A percentile compares a stretch with the other conserved stretches of the same genome.
Evolutionary conservation across 2,113 vertebrate species (phyloP).

Genomic region (Anguilla rostrata): DNA sequence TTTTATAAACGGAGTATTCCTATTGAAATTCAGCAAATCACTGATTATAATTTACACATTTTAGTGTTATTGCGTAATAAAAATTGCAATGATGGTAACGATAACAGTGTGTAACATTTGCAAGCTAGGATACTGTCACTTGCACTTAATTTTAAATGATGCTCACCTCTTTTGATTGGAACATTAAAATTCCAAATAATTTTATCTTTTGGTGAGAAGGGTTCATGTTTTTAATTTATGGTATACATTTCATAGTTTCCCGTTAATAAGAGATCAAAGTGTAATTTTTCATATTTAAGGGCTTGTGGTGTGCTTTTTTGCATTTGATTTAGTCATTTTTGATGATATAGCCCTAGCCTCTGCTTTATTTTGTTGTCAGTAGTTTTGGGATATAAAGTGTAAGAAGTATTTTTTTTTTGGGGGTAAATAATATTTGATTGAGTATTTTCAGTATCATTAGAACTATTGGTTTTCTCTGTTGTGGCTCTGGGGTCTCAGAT

Average conservation of each 20-base stretch:
- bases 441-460: background rate
- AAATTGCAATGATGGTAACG: background rate
- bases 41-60: background rate
- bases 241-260: background rate
- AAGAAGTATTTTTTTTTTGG: background rate
- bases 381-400: background rate
- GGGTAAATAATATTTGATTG: background rate
- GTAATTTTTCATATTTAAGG: background rate
- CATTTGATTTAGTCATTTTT: too few relatives aligned
- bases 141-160: background rate
- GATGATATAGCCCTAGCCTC: too few relatives aligned
- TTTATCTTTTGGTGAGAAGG: background rate
- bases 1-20: background rate
- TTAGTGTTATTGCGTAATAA: background rate
- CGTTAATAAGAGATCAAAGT: background rate
- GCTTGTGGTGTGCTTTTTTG: too few relatives aligned
- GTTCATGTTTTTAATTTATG: background rate
- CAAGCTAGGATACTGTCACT: background rate
- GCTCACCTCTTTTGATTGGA: background rate
- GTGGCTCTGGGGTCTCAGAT: background rate
- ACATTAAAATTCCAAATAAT: background rate
- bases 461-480: background rate
- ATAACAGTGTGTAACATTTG: background rate
- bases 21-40: background rate
- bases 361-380: background rate